A percentile compares a stretch with the other conserved stretches of the same genome.
These are phyloP conservation scores for Periophthalmodon schlosseri DNA, from an alignment of 2,113 vertebrate genomes.

Conservation along the genomic window DNA sequence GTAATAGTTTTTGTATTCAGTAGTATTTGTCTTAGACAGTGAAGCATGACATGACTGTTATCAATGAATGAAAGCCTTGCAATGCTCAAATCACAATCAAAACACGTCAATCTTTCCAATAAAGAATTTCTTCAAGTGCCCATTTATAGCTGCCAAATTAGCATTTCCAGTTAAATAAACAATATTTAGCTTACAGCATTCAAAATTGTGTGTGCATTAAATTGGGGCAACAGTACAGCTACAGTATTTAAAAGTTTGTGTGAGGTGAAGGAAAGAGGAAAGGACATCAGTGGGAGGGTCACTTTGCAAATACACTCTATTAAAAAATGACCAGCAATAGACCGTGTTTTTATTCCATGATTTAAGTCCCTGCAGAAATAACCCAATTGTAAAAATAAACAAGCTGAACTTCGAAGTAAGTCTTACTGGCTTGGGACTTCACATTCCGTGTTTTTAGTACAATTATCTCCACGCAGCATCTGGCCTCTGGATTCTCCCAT, in stretches of 20 bases:
- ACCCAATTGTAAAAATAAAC: slow-evolving; percentile 73
- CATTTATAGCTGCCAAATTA: background rate
- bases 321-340: slow-evolving; percentile 60
- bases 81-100: background rate
- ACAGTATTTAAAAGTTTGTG: slow-evolving; percentile 48
- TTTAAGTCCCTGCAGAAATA: slow-evolving; percentile 72
- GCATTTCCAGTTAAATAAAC: slow-evolving; percentile 39
- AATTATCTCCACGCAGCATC: slow-evolving; percentile 75
- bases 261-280: slow-evolving; percentile 74
- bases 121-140: background rate
- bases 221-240: slow-evolving; percentile 29
- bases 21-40: background rate
- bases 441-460: slow-evolving; percentile 70
- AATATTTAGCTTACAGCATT: slow-evolving; percentile 29
- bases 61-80: background rate
- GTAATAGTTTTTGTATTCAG: background rate
- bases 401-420: slow-evolving; percentile 61
- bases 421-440: slow-evolving; percentile 53
- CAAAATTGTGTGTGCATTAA: slow-evolving; percentile 35
- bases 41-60: background rate
- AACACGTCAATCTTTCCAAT: background rate
- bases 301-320: slow-evolving; percentile 75
- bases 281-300: slow-evolving; percentile 72
- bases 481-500: slow-evolving; percentile 73
- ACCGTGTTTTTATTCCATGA: slow-evolving; percentile 72